Conservation (phyloP, 2,113 vertebrate genomes). For the Herpailurus yagouaroundi region DNA sequence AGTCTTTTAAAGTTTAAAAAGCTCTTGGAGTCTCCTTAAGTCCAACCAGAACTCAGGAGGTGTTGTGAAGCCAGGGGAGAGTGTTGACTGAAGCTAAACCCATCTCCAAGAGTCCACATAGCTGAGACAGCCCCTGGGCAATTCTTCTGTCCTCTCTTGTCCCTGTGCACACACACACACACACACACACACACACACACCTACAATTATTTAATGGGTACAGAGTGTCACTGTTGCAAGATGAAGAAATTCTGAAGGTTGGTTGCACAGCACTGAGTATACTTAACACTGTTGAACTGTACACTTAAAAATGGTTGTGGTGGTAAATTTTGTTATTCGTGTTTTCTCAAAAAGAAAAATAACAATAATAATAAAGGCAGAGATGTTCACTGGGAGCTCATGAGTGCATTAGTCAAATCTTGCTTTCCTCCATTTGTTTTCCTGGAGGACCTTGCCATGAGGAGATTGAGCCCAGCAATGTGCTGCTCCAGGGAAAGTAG, state of each 20-base stretch:
- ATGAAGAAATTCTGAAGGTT: not conserved
- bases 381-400: not conserved
- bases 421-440: not conserved
- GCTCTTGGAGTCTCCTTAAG: not conserved
- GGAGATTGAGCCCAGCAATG: not conserved
- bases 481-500: not conserved
- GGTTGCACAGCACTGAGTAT: not conserved
- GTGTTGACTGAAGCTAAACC: not conserved
- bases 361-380: not conserved
- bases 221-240: not conserved
- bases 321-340: not conserved
- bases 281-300: not conserved
- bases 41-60: not conserved
- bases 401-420: slow-evolving; percentile 50
- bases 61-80: not conserved
- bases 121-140: not conserved
- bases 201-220: not conserved
- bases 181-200: no score
- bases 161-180: not conserved
- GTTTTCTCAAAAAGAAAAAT: not conserved
- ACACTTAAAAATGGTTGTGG: not conserved
- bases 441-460: slow-evolving; percentile 35
- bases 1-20: not conserved
- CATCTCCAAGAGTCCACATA: no score
- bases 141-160: not conserved